A percentile compares a stretch with the other conserved stretches of the same genome.
Conservation (phyloP, 2,113 vertebrate species). For the Dipodomys merriami region DNA sequence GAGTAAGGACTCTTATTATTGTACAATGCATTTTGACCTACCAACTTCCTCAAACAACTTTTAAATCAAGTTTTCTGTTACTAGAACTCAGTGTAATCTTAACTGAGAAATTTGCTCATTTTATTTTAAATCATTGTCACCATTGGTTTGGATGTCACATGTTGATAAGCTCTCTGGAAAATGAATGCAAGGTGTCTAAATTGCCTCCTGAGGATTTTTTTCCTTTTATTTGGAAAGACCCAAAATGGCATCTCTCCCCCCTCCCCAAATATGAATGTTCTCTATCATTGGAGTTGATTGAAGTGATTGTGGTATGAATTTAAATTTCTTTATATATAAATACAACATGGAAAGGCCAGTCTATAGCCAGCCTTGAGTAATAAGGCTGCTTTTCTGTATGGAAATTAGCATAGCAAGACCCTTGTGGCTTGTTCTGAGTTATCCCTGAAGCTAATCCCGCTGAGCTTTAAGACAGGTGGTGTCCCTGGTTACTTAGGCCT, state of each 20-base stretch:
- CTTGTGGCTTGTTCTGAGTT: not conserved
- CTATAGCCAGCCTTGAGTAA: not conserved
- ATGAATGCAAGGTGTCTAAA: not conserved
- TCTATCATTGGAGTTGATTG: not conserved
- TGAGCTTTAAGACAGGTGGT: not conserved
- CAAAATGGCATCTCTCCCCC: not conserved
- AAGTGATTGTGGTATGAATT: not conserved
- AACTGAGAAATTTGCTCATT: not conserved
- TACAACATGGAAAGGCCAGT: not conserved
- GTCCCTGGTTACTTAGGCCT: not conserved
- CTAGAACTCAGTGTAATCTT: not conserved
- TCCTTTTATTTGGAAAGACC: not conserved
- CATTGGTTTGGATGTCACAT: not conserved
- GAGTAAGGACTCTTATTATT: not conserved
- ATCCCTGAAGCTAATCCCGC: not conserved
- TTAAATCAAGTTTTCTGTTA: conserved; percentile 8
- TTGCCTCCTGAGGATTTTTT: not conserved
- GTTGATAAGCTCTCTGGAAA: not conserved
- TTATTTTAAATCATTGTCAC: not conserved
- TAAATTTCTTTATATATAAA: not conserved
- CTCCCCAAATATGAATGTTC: not conserved
- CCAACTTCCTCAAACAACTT: not conserved
- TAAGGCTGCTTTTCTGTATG: not conserved
- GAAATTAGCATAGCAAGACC: not conserved
- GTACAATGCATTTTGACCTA: not conserved